These are phyloP conservation scores for Mythimna vitellina DNA, from an alignment of 2,888 invertebrate species.

Conservation along the genomic window DNA sequence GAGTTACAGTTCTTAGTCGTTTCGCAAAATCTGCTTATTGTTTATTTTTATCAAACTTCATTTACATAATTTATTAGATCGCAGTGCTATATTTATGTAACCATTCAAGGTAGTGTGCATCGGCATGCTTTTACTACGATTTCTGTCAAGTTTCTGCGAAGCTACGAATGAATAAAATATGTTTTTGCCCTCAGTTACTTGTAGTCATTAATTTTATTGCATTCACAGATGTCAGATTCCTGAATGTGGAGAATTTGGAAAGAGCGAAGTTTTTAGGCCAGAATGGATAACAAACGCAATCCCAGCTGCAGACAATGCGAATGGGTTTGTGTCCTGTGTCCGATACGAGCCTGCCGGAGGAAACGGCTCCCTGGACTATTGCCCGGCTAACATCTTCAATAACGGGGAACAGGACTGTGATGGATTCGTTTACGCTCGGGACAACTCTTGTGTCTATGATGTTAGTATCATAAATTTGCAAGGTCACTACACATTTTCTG, in stretches of 20 bases:
- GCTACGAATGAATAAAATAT: too few relatives aligned
- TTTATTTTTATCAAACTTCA: background rate
- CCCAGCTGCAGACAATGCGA: constrained; percentile 72
- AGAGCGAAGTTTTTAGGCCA: constrained; percentile 75
- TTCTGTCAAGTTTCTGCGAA: background rate
- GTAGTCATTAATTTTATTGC: background rate
- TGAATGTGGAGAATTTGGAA: constrained; percentile 85
- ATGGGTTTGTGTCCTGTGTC: constrained; percentile 83
- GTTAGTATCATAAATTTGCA: constrained; percentile 69
- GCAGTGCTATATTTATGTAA: background rate
- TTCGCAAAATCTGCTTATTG: background rate
- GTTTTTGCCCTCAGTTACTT: too few relatives aligned
- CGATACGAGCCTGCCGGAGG: constrained; percentile 75
- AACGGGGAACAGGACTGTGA: constrained; percentile 68
- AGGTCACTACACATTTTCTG: background rate
- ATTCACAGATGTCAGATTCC: constrained; percentile 85
- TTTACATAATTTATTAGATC: too few relatives aligned
- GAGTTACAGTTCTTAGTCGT: background rate
- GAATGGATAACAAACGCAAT: constrained; percentile 86
- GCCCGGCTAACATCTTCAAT: constrained; percentile 76
- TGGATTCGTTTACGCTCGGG: constrained; percentile 77
- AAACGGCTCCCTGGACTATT: constrained; percentile 74
- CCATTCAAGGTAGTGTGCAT: background rate
- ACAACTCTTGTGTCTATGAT: constrained; percentile 83
- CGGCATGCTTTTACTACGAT: background rate